Evolutionary conservation across 2,888 invertebrate species (phyloP).

Genomic region (Nephrotoma flavescens): DNA sequence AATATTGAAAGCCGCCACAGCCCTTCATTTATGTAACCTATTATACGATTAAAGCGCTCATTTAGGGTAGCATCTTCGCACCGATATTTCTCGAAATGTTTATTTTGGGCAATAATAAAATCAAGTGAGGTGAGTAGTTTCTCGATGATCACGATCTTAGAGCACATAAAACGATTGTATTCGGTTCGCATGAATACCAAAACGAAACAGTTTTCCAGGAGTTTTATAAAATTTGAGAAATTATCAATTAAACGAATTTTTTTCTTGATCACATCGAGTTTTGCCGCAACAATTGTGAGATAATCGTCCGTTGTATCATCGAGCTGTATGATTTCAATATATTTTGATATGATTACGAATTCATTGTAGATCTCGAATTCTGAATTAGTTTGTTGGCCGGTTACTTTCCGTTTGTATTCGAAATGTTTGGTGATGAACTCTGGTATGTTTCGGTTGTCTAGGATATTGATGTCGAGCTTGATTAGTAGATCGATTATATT

Average conservation of each 20-base stretch:
- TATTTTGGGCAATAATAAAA: not conserved
- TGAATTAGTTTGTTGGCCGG: not conserved
- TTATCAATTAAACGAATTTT: not conserved
- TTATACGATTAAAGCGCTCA: not conserved
- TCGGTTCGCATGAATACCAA: not conserved
- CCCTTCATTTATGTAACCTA: constrained; percentile 20
- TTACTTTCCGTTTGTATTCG: not conserved
- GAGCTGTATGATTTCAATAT: not conserved
- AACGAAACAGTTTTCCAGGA: not conserved
- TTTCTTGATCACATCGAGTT: not conserved
- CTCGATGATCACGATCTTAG: not conserved
- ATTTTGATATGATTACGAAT: not conserved
- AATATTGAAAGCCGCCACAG: constrained; percentile 27
- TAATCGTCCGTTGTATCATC: not conserved
- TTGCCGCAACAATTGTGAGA: not conserved
- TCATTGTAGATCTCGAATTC: not conserved
- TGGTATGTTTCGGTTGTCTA: not conserved
- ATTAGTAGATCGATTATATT: not conserved
- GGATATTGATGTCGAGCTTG: not conserved
- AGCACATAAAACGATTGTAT: not conserved
- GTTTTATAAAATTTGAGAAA: not conserved
- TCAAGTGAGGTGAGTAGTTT: not conserved
- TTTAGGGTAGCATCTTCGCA: not conserved
- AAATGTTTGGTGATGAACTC: not conserved
- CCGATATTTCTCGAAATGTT: not conserved